Percentiles rank a stretch among this genome's conserved stretches.
phyloP scores from a whole-genome alignment of 1,140 invertebrate species.

The Lerema accius region DNA sequence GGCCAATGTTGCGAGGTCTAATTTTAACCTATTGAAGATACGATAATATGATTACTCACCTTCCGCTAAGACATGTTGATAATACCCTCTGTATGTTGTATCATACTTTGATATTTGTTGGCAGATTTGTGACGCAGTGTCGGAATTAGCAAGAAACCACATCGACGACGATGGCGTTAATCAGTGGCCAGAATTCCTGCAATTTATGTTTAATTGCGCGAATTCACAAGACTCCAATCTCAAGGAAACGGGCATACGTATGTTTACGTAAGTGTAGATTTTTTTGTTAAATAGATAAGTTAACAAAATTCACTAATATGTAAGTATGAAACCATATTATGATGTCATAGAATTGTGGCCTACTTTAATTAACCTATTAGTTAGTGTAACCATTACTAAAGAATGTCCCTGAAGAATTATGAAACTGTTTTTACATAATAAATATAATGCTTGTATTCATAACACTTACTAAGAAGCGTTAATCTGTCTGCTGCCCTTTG shows the following conservation, averaged over 20 bases:
- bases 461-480: no score
- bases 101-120: conserved; percentile 23
- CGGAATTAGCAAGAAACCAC: conserved; percentile 97
- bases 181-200: conserved; percentile 97
- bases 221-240: conserved; percentile 90
- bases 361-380: no score
- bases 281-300: not conserved
- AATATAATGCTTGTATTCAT: no score
- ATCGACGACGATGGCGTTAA: conserved; percentile 98
- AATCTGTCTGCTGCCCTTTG: no score
- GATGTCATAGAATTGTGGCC: no score
- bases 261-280: conserved; percentile 91
- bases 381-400: no score
- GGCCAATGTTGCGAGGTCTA: conserved; percentile 22
- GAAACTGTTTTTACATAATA: no score
- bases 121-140: conserved; percentile 93
- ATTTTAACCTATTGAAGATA: conserved; percentile 19
- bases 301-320: not conserved
- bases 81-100: not conserved
- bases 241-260: conserved; percentile 96
- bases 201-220: conserved; percentile 98
- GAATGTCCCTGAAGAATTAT: no score
- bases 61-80: not conserved
- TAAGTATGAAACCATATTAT: not conserved
- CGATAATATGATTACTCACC: conserved; percentile 14